Base-by-base conservation (phyloP, 1,140 invertebrate species). In the Ceratosolen solmsi region DNA sequence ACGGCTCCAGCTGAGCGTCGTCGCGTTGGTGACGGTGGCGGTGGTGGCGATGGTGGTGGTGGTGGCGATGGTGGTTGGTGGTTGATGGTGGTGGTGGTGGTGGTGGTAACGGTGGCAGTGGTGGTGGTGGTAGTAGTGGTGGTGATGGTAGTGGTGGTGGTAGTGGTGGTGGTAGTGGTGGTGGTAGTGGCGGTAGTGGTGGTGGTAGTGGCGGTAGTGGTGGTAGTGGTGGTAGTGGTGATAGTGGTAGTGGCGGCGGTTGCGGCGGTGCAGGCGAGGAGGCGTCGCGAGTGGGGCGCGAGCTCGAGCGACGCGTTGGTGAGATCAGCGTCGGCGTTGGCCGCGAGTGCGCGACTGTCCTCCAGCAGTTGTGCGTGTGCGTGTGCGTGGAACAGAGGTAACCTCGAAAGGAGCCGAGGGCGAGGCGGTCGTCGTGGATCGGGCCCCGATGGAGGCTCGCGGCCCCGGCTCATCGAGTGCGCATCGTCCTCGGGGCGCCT, bases 271-370 rank as follows among this genome's bases (percentile, higher is more conserved):
- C 3, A 1, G 17, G 63, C 5, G 25, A 30, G 2, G 11, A 25
- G 65, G 22, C 36, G 27, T 30, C 0, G n/a, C 22, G 70, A 27
- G 71, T 22, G 46, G 46, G 71, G 71, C 27, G 49, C 71, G 71
- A n/a, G 49, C 27, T 30, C 30, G 27, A 33, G 25, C 71, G 71
- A 30, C 71, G 49, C 46, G 4, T 51, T 22, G 25, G n/a, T 25
- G 71, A 54, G 22, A 38, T 36, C 71, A 49, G 27, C 46, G 71
- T 73, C 71, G 71, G 38, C 46, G 49, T 9, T 71, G 41, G 41
- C 25, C 70, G 49, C 33, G 63, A 68, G 63, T 49, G 70, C 70
- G 70, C 70, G 70, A 30, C 38, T 38, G 49, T 46, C 38, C 41
- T 49, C 70, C 25, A 46, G 11, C 70, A n/a, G 70, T n/a, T n/a